These are phyloP conservation scores for Karalla daura DNA, from an alignment of 2,797 vertebrate genomes.

Conservation along the genomic window DNA sequence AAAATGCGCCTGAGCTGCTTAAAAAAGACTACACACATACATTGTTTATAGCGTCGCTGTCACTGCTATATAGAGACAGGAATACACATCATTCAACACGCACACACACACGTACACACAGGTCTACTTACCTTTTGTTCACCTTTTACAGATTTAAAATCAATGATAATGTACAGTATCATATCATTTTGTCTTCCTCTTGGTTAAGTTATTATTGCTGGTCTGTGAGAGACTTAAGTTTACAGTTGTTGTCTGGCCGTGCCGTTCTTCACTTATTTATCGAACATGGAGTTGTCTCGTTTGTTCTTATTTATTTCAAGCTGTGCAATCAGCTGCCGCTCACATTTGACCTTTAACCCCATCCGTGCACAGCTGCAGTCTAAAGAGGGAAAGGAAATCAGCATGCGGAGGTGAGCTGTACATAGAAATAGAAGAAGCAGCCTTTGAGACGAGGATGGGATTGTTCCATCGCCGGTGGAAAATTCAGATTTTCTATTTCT, in stretches of 20 bases:
- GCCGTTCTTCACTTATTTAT: conserved; percentile 22
- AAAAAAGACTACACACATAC: conserved; percentile 20
- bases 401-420: conserved; percentile 26
- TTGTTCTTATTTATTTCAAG: conserved; percentile 36
- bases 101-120: conserved; percentile 43
- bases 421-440: conserved; percentile 34
- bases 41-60: conserved; percentile 30
- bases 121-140: conserved; percentile 26
- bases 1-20: conserved; percentile 43
- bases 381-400: conserved; percentile 19
- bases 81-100: conserved; percentile 53
- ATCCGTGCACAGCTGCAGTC: conserved; percentile 2
- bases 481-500: conserved; percentile 46
- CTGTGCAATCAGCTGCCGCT: conserved; percentile 10
- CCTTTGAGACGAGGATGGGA: conserved; percentile 23
- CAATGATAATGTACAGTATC: conserved; percentile 46
- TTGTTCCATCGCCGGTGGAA: conserved; percentile 28
- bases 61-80: conserved; percentile 66
- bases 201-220: conserved; percentile 30
- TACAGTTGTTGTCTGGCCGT: conserved; percentile 25
- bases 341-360: conserved; percentile 26
- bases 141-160: conserved; percentile 39
- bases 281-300: conserved; percentile 5
- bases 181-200: conserved; percentile 30
- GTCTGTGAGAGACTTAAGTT: conserved; percentile 40